These are phyloP conservation scores for Campoplex nolae DNA, from an alignment of 2,888 invertebrate genomes.

Conservation along the genomic window DNA sequence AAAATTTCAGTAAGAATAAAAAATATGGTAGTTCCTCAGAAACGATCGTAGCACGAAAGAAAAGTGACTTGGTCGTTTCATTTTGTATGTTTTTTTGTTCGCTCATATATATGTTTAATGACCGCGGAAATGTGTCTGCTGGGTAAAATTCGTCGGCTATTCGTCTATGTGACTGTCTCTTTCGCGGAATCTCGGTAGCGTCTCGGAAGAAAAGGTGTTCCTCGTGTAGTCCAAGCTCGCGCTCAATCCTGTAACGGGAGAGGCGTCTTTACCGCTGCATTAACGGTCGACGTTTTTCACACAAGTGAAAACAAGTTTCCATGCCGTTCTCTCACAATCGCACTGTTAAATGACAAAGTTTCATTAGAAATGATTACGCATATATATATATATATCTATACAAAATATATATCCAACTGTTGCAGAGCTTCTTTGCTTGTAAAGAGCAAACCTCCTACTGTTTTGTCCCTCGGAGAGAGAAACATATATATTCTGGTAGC, in stretches of 20 bases:
- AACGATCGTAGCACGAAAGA: background rate
- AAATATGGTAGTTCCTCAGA: background rate
- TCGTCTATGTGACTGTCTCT: constrained; percentile 29
- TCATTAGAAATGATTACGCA: constrained; percentile 83
- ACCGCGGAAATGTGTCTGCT: constrained; percentile 27
- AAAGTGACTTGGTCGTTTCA: background rate
- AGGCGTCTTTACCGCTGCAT: constrained; percentile 85
- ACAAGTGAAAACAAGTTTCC: constrained; percentile 83
- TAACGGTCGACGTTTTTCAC: constrained; percentile 84
- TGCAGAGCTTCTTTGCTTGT: constrained; percentile 25
- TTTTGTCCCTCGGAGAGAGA: constrained; percentile 30
- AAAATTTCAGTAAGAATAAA: background rate
- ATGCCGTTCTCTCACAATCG: constrained; percentile 76
- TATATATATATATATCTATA: constrained; percentile 67
- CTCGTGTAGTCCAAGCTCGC: constrained; percentile 76
- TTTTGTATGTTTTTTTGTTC: background rate
- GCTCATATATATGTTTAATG: background rate
- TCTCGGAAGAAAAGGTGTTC: constrained; percentile 75
- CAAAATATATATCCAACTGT: constrained; percentile 35
- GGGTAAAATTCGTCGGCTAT: constrained; percentile 46
- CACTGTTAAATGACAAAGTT: constrained; percentile 82
- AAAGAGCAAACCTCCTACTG: constrained; percentile 29
- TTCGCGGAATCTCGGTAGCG: constrained; percentile 45
- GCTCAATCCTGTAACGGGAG: constrained; percentile 83
- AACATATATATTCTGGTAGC: constrained; percentile 21